A percentile compares a stretch with the other conserved stretches of the same genome.
These are phyloP conservation scores for Acanthiza pusilla DNA, from an alignment of 2,797 vertebrate genomes.

Conservation along the genomic window DNA sequence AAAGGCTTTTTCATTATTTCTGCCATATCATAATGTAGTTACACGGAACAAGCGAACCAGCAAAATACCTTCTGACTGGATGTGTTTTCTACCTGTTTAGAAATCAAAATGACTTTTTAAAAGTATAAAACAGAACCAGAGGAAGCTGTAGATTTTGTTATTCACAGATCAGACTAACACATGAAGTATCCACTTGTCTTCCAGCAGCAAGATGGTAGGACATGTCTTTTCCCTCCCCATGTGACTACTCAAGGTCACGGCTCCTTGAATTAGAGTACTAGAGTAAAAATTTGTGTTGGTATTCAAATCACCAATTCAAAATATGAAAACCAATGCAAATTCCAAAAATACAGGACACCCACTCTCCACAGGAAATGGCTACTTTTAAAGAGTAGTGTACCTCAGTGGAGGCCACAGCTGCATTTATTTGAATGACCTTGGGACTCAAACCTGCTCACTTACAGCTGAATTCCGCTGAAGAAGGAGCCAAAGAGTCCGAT, in stretches of 20 bases:
- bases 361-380: not conserved
- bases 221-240: not conserved
- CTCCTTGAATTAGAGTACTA: not conserved
- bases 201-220: not conserved
- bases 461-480: conserved; percentile 97
- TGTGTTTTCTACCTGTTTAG: not conserved
- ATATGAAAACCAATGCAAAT: not conserved
- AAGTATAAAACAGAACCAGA: not conserved
- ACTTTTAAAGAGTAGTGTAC: not conserved
- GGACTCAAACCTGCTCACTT: conserved; percentile 69
- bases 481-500: conserved; percentile 95
- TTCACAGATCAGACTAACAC: not conserved
- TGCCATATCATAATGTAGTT: not conserved
- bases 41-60: not conserved
- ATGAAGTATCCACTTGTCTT: not conserved
- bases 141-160: not conserved
- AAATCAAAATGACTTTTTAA: not conserved
- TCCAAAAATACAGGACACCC: not conserved
- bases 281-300: not conserved
- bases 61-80: not conserved
- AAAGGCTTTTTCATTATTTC: not conserved
- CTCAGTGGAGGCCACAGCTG: not conserved
- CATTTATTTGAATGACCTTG: not conserved
- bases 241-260: not conserved
- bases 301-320: not conserved